Percentiles rank a stretch among this genome's conserved stretches.
phyloP scores from a whole-genome alignment of 2,113 vertebrate species.

The Sarotherodon lohbergeri region DNA sequence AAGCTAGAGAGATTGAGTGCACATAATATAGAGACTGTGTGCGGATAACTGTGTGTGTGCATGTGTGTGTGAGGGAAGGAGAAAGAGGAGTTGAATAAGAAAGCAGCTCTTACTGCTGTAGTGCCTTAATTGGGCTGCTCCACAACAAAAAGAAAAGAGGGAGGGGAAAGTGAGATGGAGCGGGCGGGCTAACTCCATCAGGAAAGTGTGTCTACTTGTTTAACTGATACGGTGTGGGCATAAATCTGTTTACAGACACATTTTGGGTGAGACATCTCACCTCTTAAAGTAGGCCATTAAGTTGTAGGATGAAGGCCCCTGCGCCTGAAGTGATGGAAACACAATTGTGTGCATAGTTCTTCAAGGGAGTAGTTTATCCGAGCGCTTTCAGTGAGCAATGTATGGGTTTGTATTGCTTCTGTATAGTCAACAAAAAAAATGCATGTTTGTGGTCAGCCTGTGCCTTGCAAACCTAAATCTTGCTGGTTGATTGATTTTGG shows the following conservation, averaged over 20 bases:
- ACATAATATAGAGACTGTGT: not conserved
- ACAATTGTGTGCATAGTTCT: not conserved
- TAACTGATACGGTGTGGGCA: not conserved
- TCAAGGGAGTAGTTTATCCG: not conserved
- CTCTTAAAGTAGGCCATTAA: not conserved
- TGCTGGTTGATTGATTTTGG: not conserved
- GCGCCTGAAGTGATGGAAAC: not conserved
- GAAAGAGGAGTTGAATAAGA: not conserved
- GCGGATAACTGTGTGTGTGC: not conserved
- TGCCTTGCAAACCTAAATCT: not conserved
- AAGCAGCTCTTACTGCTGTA: not conserved
- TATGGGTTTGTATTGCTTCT: not conserved
- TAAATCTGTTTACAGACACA: not conserved
- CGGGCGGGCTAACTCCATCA: not conserved
- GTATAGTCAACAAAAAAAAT: not conserved
- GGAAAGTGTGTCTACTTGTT: not conserved
- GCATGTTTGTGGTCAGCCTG: constrained; percentile 22
- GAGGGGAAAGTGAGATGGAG: not conserved
- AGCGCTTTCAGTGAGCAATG: not conserved
- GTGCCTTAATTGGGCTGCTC: constrained; percentile 34
- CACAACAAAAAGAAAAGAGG: not conserved
- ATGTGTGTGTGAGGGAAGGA: not conserved
- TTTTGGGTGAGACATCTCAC: not conserved
- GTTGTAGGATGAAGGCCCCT: not conserved
- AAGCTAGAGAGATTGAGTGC: constrained; percentile 1